phyloP scores from a whole-genome alignment of 2,113 vertebrate species.

The Callaeas wilsoni region DNA sequence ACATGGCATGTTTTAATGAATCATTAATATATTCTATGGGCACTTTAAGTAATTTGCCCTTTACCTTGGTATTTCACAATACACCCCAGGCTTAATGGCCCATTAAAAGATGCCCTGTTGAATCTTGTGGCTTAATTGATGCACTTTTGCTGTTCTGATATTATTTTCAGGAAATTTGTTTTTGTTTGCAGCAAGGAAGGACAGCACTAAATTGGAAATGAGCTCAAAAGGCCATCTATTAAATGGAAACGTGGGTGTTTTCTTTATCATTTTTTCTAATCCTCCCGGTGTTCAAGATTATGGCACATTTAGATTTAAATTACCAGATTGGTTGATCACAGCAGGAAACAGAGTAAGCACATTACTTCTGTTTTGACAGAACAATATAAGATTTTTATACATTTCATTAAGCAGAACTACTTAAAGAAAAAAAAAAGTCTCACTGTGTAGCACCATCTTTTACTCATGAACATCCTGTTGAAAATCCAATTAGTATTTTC shows the following conservation, averaged over 20 bases:
- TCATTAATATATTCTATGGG: constrained; percentile 46
- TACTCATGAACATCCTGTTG: constrained; percentile 20
- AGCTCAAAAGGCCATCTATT: constrained; percentile 49
- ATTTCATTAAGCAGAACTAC: constrained; percentile 55
- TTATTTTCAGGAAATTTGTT: constrained; percentile 35
- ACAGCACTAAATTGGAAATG: constrained; percentile 31
- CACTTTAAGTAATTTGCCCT: constrained; percentile 18
- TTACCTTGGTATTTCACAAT: constrained; percentile 21
- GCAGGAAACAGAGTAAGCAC: constrained; percentile 57
- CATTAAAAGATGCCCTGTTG: constrained; percentile 46
- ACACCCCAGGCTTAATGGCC: constrained; percentile 28
- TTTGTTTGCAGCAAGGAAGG: constrained; percentile 41
- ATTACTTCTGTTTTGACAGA: constrained; percentile 68
- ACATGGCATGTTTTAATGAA: constrained; percentile 23
- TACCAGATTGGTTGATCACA: constrained; percentile 59
- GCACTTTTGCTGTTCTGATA: constrained; percentile 21
- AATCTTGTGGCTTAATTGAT: constrained; percentile 49
- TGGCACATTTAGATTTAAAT: constrained; percentile 68
- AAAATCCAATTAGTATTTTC: constrained; percentile 37
- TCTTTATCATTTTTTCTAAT: constrained; percentile 21
- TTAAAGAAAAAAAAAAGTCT: constrained; percentile 17
- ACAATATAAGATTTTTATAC: constrained; percentile 57
- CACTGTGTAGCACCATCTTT: constrained; percentile 6
- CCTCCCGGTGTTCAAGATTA: constrained; percentile 40
- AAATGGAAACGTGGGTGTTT: constrained; percentile 35